These are phyloP conservation scores for Eristalinus aeneus DNA, from an alignment of 2,888 invertebrate species.

Conservation along the genomic window DNA sequence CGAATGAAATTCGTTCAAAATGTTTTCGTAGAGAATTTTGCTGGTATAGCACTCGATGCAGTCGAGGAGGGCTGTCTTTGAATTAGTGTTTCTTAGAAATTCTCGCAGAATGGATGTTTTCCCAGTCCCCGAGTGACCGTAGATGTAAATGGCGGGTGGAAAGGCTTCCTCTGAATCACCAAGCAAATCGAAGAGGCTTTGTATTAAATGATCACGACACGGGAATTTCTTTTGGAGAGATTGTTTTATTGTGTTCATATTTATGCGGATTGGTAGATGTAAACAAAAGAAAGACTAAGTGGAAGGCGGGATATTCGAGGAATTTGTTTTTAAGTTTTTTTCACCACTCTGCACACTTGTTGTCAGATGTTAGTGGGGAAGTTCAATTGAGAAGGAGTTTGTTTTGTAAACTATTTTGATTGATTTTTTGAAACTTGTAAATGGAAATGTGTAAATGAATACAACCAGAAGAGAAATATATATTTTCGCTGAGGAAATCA, in stretches of 20 bases:
- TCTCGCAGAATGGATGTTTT: constrained; percentile 87
- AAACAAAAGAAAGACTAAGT: not conserved
- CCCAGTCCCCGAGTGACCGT: constrained; percentile 92
- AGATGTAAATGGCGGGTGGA: constrained; percentile 87
- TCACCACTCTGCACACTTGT: constrained; percentile 22
- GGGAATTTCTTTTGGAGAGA: constrained; percentile 74
- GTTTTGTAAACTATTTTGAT: too few relatives aligned
- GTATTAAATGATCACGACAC: constrained; percentile 76
- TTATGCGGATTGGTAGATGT: not conserved
- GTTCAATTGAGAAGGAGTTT: not conserved
- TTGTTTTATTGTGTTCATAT: constrained; percentile 35
- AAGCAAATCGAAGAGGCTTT: constrained; percentile 74
- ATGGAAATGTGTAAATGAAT: too few relatives aligned
- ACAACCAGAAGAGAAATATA: too few relatives aligned
- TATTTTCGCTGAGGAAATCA: too few relatives aligned
- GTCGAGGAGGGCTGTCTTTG: constrained; percentile 85
- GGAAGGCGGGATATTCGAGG: constrained; percentile 9
- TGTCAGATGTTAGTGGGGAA: constrained; percentile 30
- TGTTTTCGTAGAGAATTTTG: constrained; percentile 88
- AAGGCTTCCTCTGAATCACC: constrained; percentile 83
- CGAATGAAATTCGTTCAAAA: constrained; percentile 84
- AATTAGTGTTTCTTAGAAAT: constrained; percentile 82
- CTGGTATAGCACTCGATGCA: constrained; percentile 91
- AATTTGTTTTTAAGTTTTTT: constrained; percentile 6
- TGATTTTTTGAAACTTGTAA: too few relatives aligned